These are phyloP conservation scores for Callospermophilus lateralis DNA, from an alignment of 2,113 vertebrate species.

Conservation along the genomic window DNA sequence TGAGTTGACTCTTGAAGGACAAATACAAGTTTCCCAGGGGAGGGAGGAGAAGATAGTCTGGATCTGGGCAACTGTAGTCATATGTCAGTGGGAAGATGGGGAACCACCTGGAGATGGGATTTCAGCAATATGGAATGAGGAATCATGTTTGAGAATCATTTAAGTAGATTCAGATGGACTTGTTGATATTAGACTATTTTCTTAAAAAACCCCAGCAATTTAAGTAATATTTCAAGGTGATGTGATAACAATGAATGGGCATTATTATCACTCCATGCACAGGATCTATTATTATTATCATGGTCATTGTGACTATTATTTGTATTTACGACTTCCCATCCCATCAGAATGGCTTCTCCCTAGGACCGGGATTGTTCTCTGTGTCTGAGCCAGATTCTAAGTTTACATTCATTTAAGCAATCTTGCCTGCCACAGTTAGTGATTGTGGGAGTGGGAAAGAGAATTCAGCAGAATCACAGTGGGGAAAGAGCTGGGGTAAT, in stretches of 20 bases:
- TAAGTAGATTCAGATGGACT: neutral
- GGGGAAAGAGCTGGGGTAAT: neutral
- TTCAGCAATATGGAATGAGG: neutral
- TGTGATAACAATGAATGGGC: neutral
- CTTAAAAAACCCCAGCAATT: neutral
- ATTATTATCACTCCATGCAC: too few relatives aligned
- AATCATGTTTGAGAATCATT: neutral
- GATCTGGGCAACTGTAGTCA: neutral
- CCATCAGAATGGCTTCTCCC: neutral
- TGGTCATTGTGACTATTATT: neutral
- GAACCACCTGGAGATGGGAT: neutral
- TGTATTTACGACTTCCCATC: neutral
- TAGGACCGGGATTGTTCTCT: neutral
- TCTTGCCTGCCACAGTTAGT: neutral
- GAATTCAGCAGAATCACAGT: too few relatives aligned
- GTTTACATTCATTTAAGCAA: too few relatives aligned
- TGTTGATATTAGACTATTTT: neutral
- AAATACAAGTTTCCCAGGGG: neutral
- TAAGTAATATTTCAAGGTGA: neutral
- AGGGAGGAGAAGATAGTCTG: too few relatives aligned
- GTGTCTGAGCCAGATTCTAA: neutral
- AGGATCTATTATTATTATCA: neutral
- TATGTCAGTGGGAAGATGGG: neutral
- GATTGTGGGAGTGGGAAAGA: neutral
- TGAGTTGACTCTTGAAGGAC: neutral